phyloP scores from a whole-genome alignment of 2,888 invertebrate species.

The Stomorhina lunata region DNA sequence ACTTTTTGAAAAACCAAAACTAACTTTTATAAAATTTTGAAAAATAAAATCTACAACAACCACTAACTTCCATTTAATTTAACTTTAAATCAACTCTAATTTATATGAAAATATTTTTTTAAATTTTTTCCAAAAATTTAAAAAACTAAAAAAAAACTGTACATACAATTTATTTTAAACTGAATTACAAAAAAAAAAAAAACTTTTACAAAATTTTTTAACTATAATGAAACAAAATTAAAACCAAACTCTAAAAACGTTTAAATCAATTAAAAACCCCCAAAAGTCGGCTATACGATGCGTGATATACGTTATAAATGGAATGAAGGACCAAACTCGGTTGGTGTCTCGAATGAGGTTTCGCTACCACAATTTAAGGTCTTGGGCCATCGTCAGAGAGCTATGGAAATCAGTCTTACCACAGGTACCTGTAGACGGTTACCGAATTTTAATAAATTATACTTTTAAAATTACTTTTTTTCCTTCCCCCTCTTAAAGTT shows the following conservation, averaged over 20 bases:
- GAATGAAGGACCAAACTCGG: slow-evolving; percentile 97
- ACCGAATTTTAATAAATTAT: slow-evolving; percentile 76
- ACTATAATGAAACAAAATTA: slow-evolving; percentile 48
- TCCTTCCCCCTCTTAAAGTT: slow-evolving; percentile 1
- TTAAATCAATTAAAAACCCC: slow-evolving; percentile 63
- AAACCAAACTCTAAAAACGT: slow-evolving; percentile 54
- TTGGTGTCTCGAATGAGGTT: slow-evolving; percentile 97
- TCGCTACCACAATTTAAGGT: slow-evolving; percentile 99
- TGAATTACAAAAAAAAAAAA: background rate
- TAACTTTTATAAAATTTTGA: slow-evolving; percentile 54
- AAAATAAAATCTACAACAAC: too few relatives aligned
- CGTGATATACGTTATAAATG: slow-evolving; percentile 98
- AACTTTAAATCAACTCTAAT: slow-evolving; percentile 50
- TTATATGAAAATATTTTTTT: too few relatives aligned
- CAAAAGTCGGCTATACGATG: slow-evolving; percentile 97
- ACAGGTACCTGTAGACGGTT: slow-evolving; percentile 89
- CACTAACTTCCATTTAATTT: slow-evolving; percentile 51
- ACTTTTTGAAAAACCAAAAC: slow-evolving; percentile 50
- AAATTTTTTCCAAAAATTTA: slow-evolving; percentile 15
- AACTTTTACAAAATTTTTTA: slow-evolving; percentile 29
- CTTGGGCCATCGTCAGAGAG: slow-evolving; percentile 96
- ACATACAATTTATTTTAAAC: slow-evolving; percentile 32
- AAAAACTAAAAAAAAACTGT: slow-evolving; percentile 10
- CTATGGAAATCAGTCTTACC: slow-evolving; percentile 97
- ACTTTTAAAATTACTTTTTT: slow-evolving; percentile 51